phyloP scores from a whole-genome alignment of 2,797 vertebrate genomes.

The Eulemur coronatus region DNA sequence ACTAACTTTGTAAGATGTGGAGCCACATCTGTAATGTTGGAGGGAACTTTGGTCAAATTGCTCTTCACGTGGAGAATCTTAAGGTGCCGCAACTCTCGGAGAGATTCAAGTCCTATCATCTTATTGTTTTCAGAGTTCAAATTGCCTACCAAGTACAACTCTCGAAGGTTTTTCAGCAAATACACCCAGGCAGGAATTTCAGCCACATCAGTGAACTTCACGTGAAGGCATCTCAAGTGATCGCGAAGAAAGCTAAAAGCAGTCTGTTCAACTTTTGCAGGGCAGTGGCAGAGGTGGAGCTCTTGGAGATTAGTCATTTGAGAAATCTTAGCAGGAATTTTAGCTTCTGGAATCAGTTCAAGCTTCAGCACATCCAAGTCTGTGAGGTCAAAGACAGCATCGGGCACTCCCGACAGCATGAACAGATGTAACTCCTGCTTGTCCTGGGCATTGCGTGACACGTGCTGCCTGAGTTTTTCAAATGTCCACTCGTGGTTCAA shows the following conservation, averaged over 20 bases:
- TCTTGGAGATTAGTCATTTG: conserved; percentile 98
- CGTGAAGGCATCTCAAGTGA: conserved; percentile 97
- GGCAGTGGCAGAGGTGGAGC: conserved; percentile 97
- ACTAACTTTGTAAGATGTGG: conserved; percentile 96
- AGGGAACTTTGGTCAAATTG: conserved; percentile 98
- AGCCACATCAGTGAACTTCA: conserved; percentile 98
- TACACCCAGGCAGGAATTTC: conserved; percentile 99
- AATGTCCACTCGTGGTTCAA: conserved; percentile 99
- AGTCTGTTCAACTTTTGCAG: conserved; percentile 97
- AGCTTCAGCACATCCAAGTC: conserved; percentile 97
- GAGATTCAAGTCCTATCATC: conserved; percentile 98
- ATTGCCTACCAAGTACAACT: conserved; percentile 96
- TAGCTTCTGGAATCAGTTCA: conserved; percentile 97
- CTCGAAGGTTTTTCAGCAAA: conserved; percentile 94
- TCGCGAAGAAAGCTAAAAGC: conserved; percentile 98
- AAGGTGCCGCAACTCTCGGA: conserved; percentile 95
- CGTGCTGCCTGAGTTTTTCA: conserved; percentile 95
- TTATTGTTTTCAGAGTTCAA: conserved; percentile 99
- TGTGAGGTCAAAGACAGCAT: conserved; percentile 96
- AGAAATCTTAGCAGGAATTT: conserved; percentile 97
- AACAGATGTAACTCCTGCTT: conserved; percentile 97
- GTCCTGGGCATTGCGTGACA: conserved; percentile 95
- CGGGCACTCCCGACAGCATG: conserved; percentile 97
- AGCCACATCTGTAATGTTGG: conserved; percentile 98
- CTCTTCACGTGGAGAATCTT: conserved; percentile 97